Percentiles rank a stretch among this genome's conserved stretches.
Evolutionary conservation across 2,113 vertebrate species (phyloP).

Genomic region (Panurus biarmicus): DNA sequence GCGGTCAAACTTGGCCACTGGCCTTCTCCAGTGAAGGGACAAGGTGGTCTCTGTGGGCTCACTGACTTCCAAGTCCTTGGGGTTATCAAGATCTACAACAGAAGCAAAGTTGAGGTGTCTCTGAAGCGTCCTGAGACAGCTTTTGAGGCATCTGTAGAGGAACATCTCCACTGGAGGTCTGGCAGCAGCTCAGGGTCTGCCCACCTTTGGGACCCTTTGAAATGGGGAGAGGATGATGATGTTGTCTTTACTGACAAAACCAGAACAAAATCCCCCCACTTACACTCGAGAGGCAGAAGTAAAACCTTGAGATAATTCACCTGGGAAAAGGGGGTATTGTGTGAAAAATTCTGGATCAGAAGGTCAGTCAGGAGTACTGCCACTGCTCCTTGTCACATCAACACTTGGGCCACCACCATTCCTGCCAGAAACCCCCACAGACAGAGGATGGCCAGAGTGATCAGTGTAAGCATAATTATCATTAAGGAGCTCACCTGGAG

Average conservation of each 20-base stretch:
- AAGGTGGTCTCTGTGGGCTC: slow-evolving; percentile 80
- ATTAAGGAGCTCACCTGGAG: background rate
- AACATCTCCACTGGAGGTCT: too few relatives aligned
- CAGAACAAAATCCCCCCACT: background rate
- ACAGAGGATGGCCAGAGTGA: background rate
- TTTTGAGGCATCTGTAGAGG: background rate
- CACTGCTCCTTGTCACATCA: background rate
- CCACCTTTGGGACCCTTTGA: background rate
- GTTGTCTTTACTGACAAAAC: background rate
- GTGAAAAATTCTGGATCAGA: background rate
- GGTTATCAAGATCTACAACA: slow-evolving; percentile 82
- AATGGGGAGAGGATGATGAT: background rate
- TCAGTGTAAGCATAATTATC: background rate
- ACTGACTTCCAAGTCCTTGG: slow-evolving; percentile 80
- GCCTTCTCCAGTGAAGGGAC: slow-evolving; percentile 80
- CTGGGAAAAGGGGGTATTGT: background rate
- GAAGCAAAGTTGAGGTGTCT: background rate
- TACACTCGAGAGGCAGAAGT: background rate
- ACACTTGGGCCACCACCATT: background rate
- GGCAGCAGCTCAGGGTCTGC: background rate
- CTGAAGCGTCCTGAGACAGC: background rate
- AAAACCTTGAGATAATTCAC: background rate
- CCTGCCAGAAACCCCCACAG: background rate
- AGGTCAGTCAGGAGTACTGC: background rate
- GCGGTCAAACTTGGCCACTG: slow-evolving; percentile 83